A percentile compares a stretch with the other conserved stretches of the same genome.
Conservation (phyloP, 1,140 invertebrate species). For the Trinorchestia longiramus region DNA sequence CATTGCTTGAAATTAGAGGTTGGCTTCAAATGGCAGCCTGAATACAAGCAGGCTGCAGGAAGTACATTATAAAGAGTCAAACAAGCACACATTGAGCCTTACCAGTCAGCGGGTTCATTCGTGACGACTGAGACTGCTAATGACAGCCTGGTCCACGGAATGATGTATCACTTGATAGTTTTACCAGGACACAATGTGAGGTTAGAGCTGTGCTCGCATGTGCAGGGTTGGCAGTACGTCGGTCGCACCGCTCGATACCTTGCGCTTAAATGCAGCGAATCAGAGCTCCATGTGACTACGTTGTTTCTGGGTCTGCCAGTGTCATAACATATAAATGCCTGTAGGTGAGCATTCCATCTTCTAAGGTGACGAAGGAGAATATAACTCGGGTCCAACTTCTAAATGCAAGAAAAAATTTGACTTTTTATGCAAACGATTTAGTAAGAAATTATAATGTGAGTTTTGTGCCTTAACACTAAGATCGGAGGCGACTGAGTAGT, state of each 20-base stretch:
- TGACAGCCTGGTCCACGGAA: constrained; percentile 27
- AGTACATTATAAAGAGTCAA: not conserved
- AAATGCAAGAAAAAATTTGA: not conserved
- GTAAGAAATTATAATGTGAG: not conserved
- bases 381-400: not conserved
- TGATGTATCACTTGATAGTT: constrained; percentile 46
- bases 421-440: not conserved
- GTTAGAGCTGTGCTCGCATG: not conserved
- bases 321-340: not conserved
- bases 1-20: constrained; percentile 8
- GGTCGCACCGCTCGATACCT: constrained; percentile 10
- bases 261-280: constrained; percentile 10
- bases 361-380: not conserved
- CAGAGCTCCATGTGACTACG: not conserved
- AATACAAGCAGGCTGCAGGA: not conserved
- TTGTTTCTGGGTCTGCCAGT: not conserved
- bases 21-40: not conserved
- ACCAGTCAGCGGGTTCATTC: not conserved
- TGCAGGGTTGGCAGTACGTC: not conserved
- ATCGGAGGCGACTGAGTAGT: not conserved
- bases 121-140: constrained; percentile 37
- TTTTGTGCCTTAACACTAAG: not conserved
- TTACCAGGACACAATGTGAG: constrained; percentile 30
- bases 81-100: constrained; percentile 21
- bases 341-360: not conserved